Evolutionary conservation across 2,113 vertebrate genomes (phyloP).

Genomic region (Phaethornis superciliosus): DNA sequence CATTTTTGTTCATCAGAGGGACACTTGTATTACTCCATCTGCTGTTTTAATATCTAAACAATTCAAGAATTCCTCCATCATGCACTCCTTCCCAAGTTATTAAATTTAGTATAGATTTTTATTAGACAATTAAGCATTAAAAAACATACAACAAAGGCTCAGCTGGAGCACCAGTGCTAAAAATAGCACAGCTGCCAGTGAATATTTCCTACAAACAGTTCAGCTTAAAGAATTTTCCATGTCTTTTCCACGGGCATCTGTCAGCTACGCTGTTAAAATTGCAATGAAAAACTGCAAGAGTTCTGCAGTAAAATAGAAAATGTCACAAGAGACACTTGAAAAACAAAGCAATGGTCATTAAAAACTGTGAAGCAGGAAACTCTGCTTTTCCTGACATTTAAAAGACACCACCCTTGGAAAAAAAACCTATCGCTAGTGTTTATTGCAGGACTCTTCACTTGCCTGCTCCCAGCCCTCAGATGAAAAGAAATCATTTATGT

Average conservation of each 20-base stretch:
- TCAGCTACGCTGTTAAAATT: constrained; percentile 10
- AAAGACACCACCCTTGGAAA: constrained; percentile 62
- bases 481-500: background rate
- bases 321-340: background rate
- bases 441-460: background rate
- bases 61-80: constrained; percentile 42
- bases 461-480: background rate
- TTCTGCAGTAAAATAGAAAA: background rate
- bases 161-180: constrained; percentile 54
- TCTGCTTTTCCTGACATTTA: constrained; percentile 78
- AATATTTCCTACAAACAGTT: constrained; percentile 1
- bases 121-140: constrained; percentile 75
- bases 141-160: constrained; percentile 63
- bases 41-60: constrained; percentile 53
- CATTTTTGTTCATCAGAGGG: constrained; percentile 2
- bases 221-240: constrained; percentile 10
- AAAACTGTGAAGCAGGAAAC: constrained; percentile 73
- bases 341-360: constrained; percentile 30
- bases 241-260: constrained; percentile 11
- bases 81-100: constrained; percentile 52
- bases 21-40: background rate
- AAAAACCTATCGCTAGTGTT: background rate
- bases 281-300: background rate
- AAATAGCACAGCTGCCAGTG: constrained; percentile 53
- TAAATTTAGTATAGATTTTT: constrained; percentile 51